Percentiles rank a stretch among this genome's conserved stretches.
Evolutionary conservation across 2,797 vertebrate genomes (phyloP).

Genomic region (Crenuchus spilurus): DNA sequence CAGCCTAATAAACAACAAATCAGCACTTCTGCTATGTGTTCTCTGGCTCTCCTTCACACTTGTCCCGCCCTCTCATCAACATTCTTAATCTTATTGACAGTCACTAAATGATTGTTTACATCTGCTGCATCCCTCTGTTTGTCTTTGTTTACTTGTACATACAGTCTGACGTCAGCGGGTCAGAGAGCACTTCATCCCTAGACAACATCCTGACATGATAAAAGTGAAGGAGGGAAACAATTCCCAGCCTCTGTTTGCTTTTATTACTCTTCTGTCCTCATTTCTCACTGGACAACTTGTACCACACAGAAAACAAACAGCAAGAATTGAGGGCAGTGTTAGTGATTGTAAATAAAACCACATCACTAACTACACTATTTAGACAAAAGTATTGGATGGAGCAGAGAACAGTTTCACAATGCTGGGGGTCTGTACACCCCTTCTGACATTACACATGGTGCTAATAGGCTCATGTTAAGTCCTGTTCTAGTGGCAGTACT

Average conservation of each 20-base stretch:
- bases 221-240: conserved; percentile 22
- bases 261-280: background rate
- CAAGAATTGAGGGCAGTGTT: background rate
- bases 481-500: no score
- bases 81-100: conserved; percentile 59
- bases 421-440: no score
- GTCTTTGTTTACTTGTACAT: conserved; percentile 74
- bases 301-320: background rate
- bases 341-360: background rate
- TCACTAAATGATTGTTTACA: conserved; percentile 73
- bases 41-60: background rate
- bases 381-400: no score
- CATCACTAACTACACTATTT: background rate
- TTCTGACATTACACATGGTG: no score
- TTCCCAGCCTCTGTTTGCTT: conserved; percentile 22
- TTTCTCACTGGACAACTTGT: conserved; percentile 9
- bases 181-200: conserved; percentile 58
- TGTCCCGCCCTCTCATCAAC: background rate
- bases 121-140: conserved; percentile 60
- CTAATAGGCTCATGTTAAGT: no score
- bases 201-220: conserved; percentile 39
- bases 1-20: no score
- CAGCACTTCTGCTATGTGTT: background rate
- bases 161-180: conserved; percentile 71
- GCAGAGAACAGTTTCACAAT: no score